Evolutionary conservation across 2,888 invertebrate genomes (phyloP).

Genomic region (Agrochola circellaris): DNA sequence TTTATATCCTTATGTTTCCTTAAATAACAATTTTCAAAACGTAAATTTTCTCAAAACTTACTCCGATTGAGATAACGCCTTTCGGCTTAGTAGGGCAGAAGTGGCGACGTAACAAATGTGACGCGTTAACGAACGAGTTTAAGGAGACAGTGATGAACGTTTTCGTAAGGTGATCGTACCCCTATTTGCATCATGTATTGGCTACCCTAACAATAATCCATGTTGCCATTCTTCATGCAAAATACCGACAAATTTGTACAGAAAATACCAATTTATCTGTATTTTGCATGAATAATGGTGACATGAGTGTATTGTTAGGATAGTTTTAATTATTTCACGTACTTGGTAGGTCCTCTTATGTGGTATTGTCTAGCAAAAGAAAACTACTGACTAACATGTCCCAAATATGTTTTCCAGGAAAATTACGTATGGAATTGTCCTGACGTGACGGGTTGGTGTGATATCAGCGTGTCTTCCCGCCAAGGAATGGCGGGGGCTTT

Average conservation of each 20-base stretch:
- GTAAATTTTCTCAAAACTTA: no score
- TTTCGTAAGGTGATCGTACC: background rate
- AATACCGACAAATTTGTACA: background rate
- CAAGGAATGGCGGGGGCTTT: constrained; percentile 98
- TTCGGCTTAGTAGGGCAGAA: no score
- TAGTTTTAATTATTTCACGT: background rate
- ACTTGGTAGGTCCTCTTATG: background rate
- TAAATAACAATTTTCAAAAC: no score
- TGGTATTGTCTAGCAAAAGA: background rate
- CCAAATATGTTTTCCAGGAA: constrained; percentile 71
- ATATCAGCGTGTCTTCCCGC: constrained; percentile 97
- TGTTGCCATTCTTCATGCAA: background rate
- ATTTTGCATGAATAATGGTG: background rate
- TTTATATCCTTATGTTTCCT: no score
- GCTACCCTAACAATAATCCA: background rate
- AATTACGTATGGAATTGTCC: constrained; percentile 92
- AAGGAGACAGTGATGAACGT: background rate
- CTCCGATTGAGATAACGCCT: no score
- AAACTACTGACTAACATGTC: background rate
- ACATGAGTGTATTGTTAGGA: background rate
- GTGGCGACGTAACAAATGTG: no score
- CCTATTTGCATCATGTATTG: background rate
- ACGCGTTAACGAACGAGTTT: background rate
- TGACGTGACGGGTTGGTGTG: constrained; percentile 94
- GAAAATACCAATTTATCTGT: background rate